Evolutionary conservation across 2,888 invertebrate genomes (phyloP).

Genomic region (Melanophora roralis): DNA sequence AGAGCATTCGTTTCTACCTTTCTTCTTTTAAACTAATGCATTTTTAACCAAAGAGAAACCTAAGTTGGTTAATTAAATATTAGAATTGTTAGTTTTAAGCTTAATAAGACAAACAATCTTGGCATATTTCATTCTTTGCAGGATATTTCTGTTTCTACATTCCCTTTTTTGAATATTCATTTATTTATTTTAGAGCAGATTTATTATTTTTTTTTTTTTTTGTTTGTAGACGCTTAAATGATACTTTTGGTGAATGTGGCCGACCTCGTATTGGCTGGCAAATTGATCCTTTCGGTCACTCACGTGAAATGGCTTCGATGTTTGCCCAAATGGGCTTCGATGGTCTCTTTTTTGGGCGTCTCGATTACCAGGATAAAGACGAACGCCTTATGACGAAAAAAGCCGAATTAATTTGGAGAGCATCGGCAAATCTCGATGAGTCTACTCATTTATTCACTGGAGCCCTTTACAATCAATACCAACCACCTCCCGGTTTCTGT

Average conservation of each 20-base stretch:
- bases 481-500: slow-evolving; percentile 93
- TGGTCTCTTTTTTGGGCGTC: slow-evolving; percentile 89
- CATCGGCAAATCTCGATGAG: slow-evolving; percentile 83
- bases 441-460: slow-evolving; percentile 89
- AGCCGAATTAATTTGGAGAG: slow-evolving; percentile 92
- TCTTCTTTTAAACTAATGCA: too few species aligned
- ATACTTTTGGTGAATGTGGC: slow-evolving; percentile 85
- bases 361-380: slow-evolving; percentile 90
- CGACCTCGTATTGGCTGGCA: slow-evolving; percentile 89
- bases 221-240: slow-evolving; percentile 80
- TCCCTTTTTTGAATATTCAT: background rate
- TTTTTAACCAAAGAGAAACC: too few species aligned
- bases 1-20: too few species aligned
- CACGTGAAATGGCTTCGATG: slow-evolving; percentile 89
- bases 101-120: too few species aligned
- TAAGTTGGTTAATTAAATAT: too few species aligned
- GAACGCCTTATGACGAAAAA: slow-evolving; percentile 80
- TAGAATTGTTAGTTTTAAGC: too few species aligned
- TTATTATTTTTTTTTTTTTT: background rate
- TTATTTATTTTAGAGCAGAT: background rate
- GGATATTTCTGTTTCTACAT: too few species aligned
- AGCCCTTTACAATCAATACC: slow-evolving; percentile 88
- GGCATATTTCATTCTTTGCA: too few species aligned
- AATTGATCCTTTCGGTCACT: slow-evolving; percentile 92
- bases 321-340: slow-evolving; percentile 92